These are phyloP conservation scores for Oryzias dopingdopingensis DNA, from an alignment of 2,797 vertebrate genomes.

Conservation along the genomic window DNA sequence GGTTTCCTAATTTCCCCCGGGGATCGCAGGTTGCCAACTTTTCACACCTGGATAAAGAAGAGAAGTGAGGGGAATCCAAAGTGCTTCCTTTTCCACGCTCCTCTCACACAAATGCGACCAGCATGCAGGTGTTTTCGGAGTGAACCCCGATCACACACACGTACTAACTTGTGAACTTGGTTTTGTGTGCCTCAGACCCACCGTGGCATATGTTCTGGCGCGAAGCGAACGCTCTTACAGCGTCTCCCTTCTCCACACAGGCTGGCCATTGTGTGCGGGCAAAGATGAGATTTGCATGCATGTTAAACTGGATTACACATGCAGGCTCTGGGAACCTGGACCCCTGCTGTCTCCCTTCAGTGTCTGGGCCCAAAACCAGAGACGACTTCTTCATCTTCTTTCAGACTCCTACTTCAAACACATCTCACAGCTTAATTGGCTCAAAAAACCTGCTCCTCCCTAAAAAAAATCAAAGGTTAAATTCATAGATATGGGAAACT, in stretches of 20 bases:
- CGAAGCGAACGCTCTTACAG: constrained; percentile 45
- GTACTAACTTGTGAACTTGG: constrained; percentile 46
- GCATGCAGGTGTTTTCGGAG: constrained; percentile 69
- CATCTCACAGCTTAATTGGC: constrained; percentile 65
- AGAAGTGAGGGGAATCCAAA: constrained; percentile 62
- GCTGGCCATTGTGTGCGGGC: constrained; percentile 77
- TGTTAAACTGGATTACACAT: constrained; percentile 83
- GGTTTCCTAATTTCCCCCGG: constrained; percentile 74
- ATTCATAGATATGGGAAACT: constrained; percentile 42
- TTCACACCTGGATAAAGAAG: constrained; percentile 51
- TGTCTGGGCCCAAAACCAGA: constrained; percentile 29
- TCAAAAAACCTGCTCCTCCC: constrained; percentile 20
- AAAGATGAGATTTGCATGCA: constrained; percentile 83
- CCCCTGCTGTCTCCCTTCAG: constrained; percentile 65
- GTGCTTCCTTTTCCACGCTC: constrained; percentile 45
- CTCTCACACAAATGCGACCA: constrained; percentile 58
- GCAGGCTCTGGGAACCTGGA: constrained; percentile 76
- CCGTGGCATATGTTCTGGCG: constrained; percentile 38
- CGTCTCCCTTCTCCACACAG: constrained; percentile 62
- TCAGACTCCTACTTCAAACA: constrained; percentile 67
- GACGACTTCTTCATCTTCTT: constrained; percentile 52
- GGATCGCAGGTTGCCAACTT: constrained; percentile 65
- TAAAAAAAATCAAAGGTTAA: constrained; percentile 52
- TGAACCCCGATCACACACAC: constrained; percentile 49
- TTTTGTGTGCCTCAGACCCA: constrained; percentile 31